Conservation (phyloP, 92 coral and sea anemone species). For the Epizoanthus rinbou region DNA sequence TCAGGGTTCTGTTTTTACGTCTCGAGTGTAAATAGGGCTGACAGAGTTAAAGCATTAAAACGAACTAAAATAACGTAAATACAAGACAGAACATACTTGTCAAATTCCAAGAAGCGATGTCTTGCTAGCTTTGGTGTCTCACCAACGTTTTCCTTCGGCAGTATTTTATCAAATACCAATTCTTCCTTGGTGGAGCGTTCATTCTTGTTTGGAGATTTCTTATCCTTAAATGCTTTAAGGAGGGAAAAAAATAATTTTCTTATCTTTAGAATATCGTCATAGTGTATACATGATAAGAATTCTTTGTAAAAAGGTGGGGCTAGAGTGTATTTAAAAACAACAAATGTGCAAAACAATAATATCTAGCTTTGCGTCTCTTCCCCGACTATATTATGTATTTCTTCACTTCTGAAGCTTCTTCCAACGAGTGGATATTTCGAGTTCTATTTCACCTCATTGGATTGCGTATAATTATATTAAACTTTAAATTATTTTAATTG, state of each 20-base stretch:
- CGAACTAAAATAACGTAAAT: background rate
- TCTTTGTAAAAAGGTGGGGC: background rate
- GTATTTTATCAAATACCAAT: background rate
- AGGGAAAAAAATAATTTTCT: background rate
- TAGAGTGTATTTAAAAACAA: background rate
- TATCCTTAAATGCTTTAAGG: background rate
- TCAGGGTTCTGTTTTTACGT: too few species aligned
- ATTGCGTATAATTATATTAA: too few species aligned
- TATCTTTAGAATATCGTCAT: background rate
- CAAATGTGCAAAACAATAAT: background rate
- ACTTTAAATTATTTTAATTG: too few species aligned
- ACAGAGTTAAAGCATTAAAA: background rate
- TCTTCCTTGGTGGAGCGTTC: background rate
- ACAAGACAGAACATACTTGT: conserved; percentile 7
- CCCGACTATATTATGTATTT: too few species aligned
- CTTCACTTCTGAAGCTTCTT: too few species aligned
- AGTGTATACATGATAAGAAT: background rate
- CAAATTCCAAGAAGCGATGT: background rate
- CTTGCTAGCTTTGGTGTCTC: background rate
- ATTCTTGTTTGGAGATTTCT: background rate
- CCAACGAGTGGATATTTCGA: too few species aligned
- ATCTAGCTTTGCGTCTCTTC: too few species aligned
- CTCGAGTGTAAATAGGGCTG: background rate
- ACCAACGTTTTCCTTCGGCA: conserved; percentile 7
- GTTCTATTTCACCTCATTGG: too few species aligned